These are phyloP conservation scores for Agrilus biguttatus DNA, from an alignment of 2,888 invertebrate genomes.

Conservation along the genomic window DNA sequence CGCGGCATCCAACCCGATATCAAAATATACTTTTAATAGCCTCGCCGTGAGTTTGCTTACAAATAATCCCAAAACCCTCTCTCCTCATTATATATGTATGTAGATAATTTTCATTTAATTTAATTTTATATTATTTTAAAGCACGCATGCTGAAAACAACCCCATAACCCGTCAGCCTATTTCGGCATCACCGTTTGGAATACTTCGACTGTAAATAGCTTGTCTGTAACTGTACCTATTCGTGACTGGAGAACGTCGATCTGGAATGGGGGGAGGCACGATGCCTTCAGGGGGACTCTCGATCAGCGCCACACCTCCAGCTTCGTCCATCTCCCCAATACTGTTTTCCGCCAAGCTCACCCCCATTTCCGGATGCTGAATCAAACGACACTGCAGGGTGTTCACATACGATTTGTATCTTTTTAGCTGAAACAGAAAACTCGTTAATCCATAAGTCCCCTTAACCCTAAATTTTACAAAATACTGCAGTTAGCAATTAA, in stretches of 20 bases:
- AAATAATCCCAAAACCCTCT: too few relatives aligned
- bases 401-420: conserved; percentile 71
- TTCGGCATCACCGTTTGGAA: conserved; percentile 44
- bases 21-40: too few relatives aligned
- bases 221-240: conserved; percentile 59
- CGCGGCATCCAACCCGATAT: too few relatives aligned
- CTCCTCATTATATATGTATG: too few relatives aligned
- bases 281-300: conserved; percentile 24
- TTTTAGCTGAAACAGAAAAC: conserved; percentile 46
- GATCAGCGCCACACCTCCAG: conserved; percentile 18
- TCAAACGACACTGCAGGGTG: conserved; percentile 55
- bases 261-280: conserved; percentile 44
- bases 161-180: conserved; percentile 70
- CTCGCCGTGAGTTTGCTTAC: too few relatives aligned
- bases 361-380: conserved; percentile 38
- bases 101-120: too few relatives aligned
- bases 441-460: neutral
- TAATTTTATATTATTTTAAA: conserved; percentile 28
- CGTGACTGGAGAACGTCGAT: conserved; percentile 36
- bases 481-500: too few relatives aligned
- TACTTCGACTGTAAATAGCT: conserved; percentile 46
- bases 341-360: conserved; percentile 40
- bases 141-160: conserved; percentile 71
- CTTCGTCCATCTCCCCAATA: conserved; percentile 40
- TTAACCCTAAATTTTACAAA: too few relatives aligned